Evolutionary conservation across 2,888 invertebrate genomes (phyloP), one percentile per base, ranked within the genome.

Genomic region (Chymomyza fuscimana): DNA sequence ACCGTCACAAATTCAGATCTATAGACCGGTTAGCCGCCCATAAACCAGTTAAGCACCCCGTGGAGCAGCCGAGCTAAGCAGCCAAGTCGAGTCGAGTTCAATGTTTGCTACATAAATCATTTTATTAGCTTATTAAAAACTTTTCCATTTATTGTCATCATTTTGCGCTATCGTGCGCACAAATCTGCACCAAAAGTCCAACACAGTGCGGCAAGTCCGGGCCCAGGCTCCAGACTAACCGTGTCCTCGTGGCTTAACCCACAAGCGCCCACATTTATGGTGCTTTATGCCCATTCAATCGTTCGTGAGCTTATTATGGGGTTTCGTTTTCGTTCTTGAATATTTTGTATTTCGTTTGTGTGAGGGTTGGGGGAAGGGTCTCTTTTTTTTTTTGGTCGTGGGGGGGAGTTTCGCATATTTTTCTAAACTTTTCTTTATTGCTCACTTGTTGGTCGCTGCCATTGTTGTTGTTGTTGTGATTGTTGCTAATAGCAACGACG

Each of bases 101-200:
- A 81, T 84, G 72, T 72, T 75, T 71, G 74, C 77, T 67, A 74
- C 75, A 86, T 90, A 90, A 89, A 90, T 90, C 89, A 89, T 87
- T 89, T 89, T 87, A 90, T 82, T 84, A 79, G 85, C 86, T 86
- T 88, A 89, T 89, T 88, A 88, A 87, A 90, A 89, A 90, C 80
- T 86, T 90, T 89, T 89, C 81, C 88, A 89, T 89, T 90, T 89
- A 90, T 90, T 90, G 90, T 90, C 90, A 83, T 89, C 86, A 88
- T 90, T 86, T 87, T 88, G 85, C 86, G 84, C 86, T 87, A 80
- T 88, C 80, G 81, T 78, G 81, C 84, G 88, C 87, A 85, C 88
- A 85, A 88, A 85, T 87, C 88, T 87, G 74, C 40, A 12, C 40
- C 40, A 46, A 46, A 46, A 82, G 82, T 32, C 54, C 25, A 58